Evolutionary conservation across 2,797 vertebrate genomes (phyloP).

Genomic region (Thunnus albacares): DNA sequence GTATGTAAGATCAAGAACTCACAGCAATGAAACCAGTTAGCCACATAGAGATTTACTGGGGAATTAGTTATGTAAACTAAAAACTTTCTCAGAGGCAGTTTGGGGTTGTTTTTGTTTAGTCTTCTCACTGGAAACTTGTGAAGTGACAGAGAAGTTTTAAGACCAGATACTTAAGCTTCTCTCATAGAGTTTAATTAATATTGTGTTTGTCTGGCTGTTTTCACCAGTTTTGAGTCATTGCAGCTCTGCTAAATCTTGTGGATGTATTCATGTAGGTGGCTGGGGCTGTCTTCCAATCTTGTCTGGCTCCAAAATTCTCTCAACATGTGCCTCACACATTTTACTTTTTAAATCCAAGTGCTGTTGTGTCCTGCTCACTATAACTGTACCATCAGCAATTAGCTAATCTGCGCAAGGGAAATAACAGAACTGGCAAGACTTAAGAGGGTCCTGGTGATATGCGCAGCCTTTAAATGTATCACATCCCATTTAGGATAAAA

Average conservation of each 20-base stretch:
- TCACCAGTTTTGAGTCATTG: conserved; percentile 42
- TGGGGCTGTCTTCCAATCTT: conserved; percentile 48
- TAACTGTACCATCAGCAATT: conserved; percentile 76
- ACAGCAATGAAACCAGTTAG: neutral
- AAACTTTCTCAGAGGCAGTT: conserved; percentile 53
- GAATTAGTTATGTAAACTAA: conserved; percentile 26
- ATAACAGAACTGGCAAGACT: conserved; percentile 76
- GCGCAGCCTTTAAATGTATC: conserved; percentile 55
- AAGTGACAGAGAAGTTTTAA: conserved; percentile 55
- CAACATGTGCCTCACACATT: conserved; percentile 83
- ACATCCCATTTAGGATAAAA: conserved; percentile 42
- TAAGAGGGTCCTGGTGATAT: conserved; percentile 64
- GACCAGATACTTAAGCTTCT: conserved; percentile 47
- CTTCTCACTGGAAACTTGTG: conserved; percentile 45
- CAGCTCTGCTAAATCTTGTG: conserved; percentile 53
- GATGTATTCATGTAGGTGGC: conserved; percentile 57
- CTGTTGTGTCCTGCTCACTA: conserved; percentile 61
- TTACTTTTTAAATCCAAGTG: conserved; percentile 56
- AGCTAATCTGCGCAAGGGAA: conserved; percentile 73
- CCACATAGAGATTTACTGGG: conserved; percentile 51
- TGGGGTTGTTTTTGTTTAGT: conserved; percentile 55
- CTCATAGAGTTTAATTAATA: conserved; percentile 72
- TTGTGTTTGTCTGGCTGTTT: conserved; percentile 71
- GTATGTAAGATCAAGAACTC: conserved; percentile 30
- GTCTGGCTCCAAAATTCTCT: conserved; percentile 54